Evolutionary conservation across 2,113 vertebrate genomes (phyloP).

Genomic region (Grammomys surdaster): DNA sequence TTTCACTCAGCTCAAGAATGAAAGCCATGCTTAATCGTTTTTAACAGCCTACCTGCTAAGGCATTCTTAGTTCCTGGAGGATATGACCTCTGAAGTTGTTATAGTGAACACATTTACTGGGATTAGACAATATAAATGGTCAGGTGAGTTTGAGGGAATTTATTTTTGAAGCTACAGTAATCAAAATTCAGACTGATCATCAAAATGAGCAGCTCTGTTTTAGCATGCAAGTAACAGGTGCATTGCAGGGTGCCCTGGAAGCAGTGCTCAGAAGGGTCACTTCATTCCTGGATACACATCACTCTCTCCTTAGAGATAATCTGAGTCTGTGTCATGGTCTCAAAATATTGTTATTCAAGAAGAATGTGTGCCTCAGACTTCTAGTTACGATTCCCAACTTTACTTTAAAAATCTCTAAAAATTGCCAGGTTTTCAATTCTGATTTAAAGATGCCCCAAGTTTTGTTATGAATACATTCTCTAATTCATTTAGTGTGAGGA

Average conservation of each 20-base stretch:
- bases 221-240: background rate
- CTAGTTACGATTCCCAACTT: constrained; percentile 47
- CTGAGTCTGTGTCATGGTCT: constrained; percentile 63
- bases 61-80: background rate
- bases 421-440: constrained; percentile 50
- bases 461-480: constrained; percentile 35
- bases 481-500: constrained; percentile 10
- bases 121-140: background rate
- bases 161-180: constrained; percentile 31
- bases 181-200: constrained; percentile 18
- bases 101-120: background rate
- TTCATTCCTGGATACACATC: background rate
- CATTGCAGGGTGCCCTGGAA: background rate
- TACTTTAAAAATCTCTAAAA: constrained; percentile 62
- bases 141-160: background rate
- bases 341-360: constrained; percentile 55
- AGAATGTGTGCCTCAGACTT: constrained; percentile 38
- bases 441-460: constrained; percentile 33
- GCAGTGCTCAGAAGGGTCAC: background rate
- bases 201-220: background rate
- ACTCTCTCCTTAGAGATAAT: constrained; percentile 23
- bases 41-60: background rate
- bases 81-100: background rate
- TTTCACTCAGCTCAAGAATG: background rate
- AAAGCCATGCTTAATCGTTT: constrained; percentile 9